A percentile compares a stretch with the other conserved stretches of the same genome.
These are phyloP conservation scores for Amazona vittata DNA, from an alignment of 2,113 vertebrate species.

Conservation along the genomic window DNA sequence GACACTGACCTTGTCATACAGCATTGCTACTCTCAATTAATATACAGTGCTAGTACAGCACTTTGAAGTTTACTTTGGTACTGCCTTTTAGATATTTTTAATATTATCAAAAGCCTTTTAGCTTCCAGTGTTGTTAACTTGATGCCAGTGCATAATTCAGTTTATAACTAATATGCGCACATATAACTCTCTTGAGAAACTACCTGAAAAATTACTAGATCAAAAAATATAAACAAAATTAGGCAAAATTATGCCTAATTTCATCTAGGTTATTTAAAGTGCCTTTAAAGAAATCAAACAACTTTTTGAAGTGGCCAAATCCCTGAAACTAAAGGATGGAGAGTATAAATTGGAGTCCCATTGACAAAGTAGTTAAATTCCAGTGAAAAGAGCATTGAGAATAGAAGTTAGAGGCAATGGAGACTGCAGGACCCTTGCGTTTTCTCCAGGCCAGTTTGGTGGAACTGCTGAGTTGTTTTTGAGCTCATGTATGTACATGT, in stretches of 20 bases:
- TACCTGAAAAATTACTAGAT: background rate
- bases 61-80: background rate
- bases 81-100: background rate
- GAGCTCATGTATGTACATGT: background rate
- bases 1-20: background rate
- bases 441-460: background rate
- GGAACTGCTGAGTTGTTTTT: background rate
- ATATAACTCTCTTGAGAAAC: background rate
- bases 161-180: background rate
- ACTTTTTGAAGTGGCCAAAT: background rate
- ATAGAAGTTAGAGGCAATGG: background rate
- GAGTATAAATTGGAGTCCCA: background rate
- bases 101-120: background rate
- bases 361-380: background rate
- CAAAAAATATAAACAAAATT: background rate
- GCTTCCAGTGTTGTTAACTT: background rate
- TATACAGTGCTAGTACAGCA: background rate
- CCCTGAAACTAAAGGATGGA: background rate
- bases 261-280: background rate
- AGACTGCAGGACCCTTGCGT: background rate
- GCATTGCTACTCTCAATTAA: background rate
- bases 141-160: background rate
- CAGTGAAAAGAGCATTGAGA: background rate
- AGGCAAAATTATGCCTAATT: background rate
- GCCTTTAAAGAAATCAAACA: background rate